phyloP scores from a whole-genome alignment of 2,797 vertebrate species.

The Falco columbarius region DNA sequence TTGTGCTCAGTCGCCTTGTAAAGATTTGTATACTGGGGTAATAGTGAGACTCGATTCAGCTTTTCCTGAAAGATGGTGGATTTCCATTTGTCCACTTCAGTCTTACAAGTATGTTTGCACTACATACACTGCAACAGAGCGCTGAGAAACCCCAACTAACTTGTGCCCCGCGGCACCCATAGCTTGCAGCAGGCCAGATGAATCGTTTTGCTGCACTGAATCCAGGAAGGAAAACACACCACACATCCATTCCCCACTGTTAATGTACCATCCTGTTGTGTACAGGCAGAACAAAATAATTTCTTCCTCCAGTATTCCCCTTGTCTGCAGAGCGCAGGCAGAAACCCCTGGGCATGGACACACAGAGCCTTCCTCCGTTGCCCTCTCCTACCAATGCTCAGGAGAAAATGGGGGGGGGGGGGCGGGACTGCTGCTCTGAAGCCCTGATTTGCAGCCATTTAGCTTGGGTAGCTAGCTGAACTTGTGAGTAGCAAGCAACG shows the following conservation, averaged over 20 bases:
- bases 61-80: background rate
- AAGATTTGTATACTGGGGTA: background rate
- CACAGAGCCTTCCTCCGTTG: background rate
- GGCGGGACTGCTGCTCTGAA: background rate
- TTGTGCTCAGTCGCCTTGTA: background rate
- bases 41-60: background rate
- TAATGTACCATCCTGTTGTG: background rate
- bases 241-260: background rate
- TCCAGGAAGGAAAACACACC: background rate
- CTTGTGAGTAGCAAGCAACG: background rate
- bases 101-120: background rate
- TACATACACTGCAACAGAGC: accelerated
- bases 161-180: background rate
- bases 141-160: background rate
- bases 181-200: background rate
- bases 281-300: background rate
- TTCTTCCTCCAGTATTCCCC: background rate
- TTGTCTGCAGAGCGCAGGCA: accelerated
- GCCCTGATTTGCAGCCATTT: background rate
- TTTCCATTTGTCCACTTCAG: background rate
- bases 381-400: background rate
- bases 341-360: background rate
- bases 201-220: background rate
- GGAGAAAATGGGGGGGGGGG: background rate
- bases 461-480: background rate